These are phyloP conservation scores for Unio delphinus DNA, from an alignment of 2,888 invertebrate genomes.

Conservation along the genomic window DNA sequence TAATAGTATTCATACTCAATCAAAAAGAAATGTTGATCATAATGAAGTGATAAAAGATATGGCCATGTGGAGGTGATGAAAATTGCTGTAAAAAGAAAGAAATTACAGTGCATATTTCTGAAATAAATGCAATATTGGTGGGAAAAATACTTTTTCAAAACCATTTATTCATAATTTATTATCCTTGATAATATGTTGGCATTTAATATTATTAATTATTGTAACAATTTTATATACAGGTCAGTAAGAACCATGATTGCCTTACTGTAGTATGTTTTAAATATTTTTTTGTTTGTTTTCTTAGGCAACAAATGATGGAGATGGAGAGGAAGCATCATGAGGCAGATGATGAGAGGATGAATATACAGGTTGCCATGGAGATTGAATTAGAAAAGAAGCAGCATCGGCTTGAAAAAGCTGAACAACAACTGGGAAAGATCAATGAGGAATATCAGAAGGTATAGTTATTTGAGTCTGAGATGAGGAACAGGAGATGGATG, in stretches of 20 bases:
- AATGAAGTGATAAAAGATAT: too few species aligned
- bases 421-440: slow-evolving; percentile 49
- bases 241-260: neutral
- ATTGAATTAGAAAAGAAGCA: slow-evolving; percentile 47
- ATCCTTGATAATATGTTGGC: neutral
- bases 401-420: slow-evolving; percentile 48
- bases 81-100: too few species aligned
- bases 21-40: too few species aligned
- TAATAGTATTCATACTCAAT: too few species aligned
- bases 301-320: slow-evolving; percentile 56
- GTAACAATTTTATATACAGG: neutral
- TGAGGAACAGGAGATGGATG: neutral
- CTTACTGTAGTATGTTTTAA: neutral
- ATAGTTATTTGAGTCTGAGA: neutral
- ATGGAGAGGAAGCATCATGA: slow-evolving; percentile 59
- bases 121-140: too few species aligned
- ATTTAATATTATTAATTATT: neutral
- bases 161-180: too few species aligned
- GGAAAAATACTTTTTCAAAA: too few species aligned
- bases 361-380: slow-evolving; percentile 72
- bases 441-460: slow-evolving; percentile 34
- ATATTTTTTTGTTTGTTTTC: slow-evolving; percentile 1
- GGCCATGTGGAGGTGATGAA: too few species aligned
- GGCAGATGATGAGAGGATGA: slow-evolving; percentile 76
- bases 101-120: too few species aligned